phyloP scores from a whole-genome alignment of 2,888 invertebrate species.

The Criorhina ranunculi region DNA sequence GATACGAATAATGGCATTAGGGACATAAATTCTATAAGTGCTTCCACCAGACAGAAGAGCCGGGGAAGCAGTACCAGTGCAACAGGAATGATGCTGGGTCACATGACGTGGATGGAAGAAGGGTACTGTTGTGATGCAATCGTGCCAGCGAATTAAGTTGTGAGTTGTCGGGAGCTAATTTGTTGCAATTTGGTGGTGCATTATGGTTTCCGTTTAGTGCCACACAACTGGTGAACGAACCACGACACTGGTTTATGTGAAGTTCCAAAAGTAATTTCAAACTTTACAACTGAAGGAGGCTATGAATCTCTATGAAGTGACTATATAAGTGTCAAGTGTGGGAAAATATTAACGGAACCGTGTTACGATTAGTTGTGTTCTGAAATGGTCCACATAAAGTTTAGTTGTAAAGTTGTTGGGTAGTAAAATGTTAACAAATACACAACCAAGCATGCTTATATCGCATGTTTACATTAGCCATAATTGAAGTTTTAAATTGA shows the following conservation, averaged over 20 bases:
- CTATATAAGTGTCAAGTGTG: slow-evolving; percentile 31
- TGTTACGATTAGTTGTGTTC: too few relatives aligned
- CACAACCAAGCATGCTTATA: neutral
- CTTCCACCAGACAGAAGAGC: slow-evolving; percentile 57
- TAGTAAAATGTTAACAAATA: neutral
- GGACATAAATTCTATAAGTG: slow-evolving; percentile 69
- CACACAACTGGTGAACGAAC: slow-evolving; percentile 10
- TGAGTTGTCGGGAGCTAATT: slow-evolving; percentile 58
- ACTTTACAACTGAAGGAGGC: slow-evolving; percentile 21
- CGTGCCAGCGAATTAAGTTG: slow-evolving; percentile 55
- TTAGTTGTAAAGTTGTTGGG: neutral
- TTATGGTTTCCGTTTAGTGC: slow-evolving; percentile 49
- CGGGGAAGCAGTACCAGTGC: slow-evolving; percentile 15
- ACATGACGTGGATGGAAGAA: slow-evolving; percentile 24
- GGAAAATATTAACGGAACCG: neutral
- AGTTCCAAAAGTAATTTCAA: slow-evolving; percentile 31
- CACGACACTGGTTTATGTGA: neutral
- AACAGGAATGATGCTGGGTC: slow-evolving; percentile 38
- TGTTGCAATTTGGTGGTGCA: slow-evolving; percentile 45
- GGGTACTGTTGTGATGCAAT: slow-evolving; percentile 17
- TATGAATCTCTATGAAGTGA: neutral
- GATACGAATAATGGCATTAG: slow-evolving; percentile 71
- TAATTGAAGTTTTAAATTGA: too few relatives aligned
- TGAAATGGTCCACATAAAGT: too few relatives aligned
- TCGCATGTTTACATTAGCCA: too few relatives aligned